These are phyloP conservation scores for Stenurella melanura DNA, from an alignment of 2,888 invertebrate genomes.

Conservation along the genomic window DNA sequence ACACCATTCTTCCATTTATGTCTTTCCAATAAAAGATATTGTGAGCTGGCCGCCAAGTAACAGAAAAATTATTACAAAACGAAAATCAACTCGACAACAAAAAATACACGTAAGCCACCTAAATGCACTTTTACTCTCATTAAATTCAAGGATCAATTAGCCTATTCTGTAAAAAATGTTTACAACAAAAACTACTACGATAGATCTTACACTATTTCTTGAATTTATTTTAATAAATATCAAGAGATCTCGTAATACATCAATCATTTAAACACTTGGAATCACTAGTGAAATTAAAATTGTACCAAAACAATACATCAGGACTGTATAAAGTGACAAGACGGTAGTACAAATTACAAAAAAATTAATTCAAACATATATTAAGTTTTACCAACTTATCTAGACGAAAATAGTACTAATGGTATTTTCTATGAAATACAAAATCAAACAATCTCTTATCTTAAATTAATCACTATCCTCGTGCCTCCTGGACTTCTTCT, in stretches of 20 bases:
- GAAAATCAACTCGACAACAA: background rate
- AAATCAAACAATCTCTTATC: conserved; percentile 11
- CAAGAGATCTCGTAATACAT: background rate
- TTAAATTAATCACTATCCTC: conserved; percentile 78
- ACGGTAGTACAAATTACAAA: background rate
- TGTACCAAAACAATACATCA: background rate
- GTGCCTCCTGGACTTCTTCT: conserved; percentile 83
- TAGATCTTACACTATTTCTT: background rate
- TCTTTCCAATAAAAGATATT: too few species aligned
- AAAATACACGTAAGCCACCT: background rate
- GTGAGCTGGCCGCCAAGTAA: too few species aligned
- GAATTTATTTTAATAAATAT: background rate
- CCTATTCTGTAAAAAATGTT: background rate
- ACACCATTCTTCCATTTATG: too few species aligned
- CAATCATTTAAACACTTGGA: background rate
- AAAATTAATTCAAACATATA: conserved; percentile 5
- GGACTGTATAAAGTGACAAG: background rate
- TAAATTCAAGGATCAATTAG: background rate
- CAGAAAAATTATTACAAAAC: too few species aligned
- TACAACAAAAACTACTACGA: background rate
- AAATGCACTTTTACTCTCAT: background rate
- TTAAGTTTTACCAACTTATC: conserved; percentile 37
- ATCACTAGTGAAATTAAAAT: too few species aligned
- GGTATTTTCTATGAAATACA: conserved; percentile 27
- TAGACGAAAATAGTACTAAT: conserved; percentile 13